phyloP scores from a whole-genome alignment of 2,797 vertebrate genomes.

The Selene dorsalis region DNA sequence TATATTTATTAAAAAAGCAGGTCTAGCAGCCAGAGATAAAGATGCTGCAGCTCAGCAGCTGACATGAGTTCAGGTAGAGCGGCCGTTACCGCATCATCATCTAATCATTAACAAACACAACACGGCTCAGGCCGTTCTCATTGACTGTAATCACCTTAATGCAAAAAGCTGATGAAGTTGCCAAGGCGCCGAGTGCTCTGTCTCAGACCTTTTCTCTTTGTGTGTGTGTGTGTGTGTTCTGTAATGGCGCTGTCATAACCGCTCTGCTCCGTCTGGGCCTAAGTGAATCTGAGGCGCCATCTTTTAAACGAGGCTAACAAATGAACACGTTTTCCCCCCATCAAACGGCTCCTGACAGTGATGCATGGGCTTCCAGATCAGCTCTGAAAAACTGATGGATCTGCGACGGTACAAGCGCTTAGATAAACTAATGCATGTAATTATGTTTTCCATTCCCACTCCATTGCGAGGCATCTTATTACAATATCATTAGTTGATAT shows the following conservation, averaged over 20 bases:
- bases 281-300: slow-evolving; percentile 85
- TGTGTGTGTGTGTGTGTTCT: slow-evolving; percentile 60
- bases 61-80: slow-evolving; percentile 49
- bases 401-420: slow-evolving; percentile 97
- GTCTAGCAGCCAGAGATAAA: no score
- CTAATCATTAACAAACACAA: slow-evolving; percentile 58
- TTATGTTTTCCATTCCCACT: slow-evolving; percentile 99
- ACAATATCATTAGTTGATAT: slow-evolving; percentile 99
- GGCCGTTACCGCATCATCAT: slow-evolving; percentile 34
- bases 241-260: slow-evolving; percentile 87
- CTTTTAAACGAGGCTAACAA: slow-evolving; percentile 87
- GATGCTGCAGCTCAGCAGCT: not conserved
- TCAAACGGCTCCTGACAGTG: slow-evolving; percentile 95
- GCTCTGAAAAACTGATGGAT: slow-evolving; percentile 99
- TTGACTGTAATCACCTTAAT: slow-evolving; percentile 78
- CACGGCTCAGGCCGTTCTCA: slow-evolving; percentile 43
- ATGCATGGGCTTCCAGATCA: slow-evolving; percentile 98
- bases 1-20: not conserved
- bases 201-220: slow-evolving; percentile 61
- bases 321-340: slow-evolving; percentile 82
- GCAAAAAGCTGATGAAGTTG: slow-evolving; percentile 78
- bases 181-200: slow-evolving; percentile 59
- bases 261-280: slow-evolving; percentile 80
- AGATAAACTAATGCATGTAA: slow-evolving; percentile 99
- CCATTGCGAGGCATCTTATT: slow-evolving; percentile 97